Conservation (phyloP, 2,113 vertebrate species). For the Aldabrachelys gigantea region DNA sequence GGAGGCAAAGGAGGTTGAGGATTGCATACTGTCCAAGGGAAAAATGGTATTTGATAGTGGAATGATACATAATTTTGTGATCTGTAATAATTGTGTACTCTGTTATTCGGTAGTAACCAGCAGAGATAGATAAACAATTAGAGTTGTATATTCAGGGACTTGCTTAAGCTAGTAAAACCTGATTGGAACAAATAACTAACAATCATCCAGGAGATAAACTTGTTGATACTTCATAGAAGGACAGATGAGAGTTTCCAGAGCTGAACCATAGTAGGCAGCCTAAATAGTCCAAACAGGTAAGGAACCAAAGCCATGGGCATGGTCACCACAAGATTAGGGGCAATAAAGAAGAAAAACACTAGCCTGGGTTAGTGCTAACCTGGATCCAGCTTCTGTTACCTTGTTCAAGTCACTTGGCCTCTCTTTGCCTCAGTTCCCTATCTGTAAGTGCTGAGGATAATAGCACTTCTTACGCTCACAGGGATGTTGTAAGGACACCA, state of each 20-base stretch:
- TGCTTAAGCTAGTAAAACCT: neutral
- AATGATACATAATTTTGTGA: neutral
- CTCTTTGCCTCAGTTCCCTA: neutral
- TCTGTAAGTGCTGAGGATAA: neutral
- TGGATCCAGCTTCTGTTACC: accelerated
- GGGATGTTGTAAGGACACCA: neutral
- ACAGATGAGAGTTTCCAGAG: neutral
- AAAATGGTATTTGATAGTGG: neutral
- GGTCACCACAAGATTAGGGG: neutral
- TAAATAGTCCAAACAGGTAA: neutral
- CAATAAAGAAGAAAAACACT: neutral
- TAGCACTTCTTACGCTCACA: neutral
- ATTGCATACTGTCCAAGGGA: neutral
- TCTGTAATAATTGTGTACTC: neutral
- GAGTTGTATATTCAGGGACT: neutral
- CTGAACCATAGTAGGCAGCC: neutral
- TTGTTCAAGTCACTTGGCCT: neutral
- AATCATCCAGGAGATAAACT: neutral
- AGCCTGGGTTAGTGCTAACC: accelerated
- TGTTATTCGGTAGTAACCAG: neutral
- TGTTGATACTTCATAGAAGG: neutral
- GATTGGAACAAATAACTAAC: neutral
- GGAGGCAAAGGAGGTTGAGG: neutral
- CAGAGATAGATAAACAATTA: neutral
- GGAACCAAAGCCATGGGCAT: accelerated